Base-by-base conservation (phyloP, 1,140 invertebrate genomes). In the Acromyrmex charruanus region DNA sequence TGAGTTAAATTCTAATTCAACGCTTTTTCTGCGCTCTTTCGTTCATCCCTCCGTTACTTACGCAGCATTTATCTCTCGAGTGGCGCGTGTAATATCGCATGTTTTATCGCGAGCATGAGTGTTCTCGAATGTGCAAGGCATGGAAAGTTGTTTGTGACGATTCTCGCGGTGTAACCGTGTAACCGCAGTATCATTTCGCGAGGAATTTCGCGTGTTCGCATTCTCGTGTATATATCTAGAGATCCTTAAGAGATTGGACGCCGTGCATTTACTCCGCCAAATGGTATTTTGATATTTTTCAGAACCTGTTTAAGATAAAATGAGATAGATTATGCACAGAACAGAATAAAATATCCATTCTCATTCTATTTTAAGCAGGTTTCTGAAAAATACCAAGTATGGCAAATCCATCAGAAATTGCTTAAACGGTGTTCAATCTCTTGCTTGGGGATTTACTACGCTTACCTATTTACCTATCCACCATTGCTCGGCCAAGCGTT, bases 121-220 rank as follows among this genome's bases (percentile, higher is more conserved):
- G 3, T 72, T 25, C 2, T 4, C 63, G 18, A 18, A 16, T 10
- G n/a, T n/a, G 58, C 9, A n/a, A 59, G 25, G 18, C 65, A 1
- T 21, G 65, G 49, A 81, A 71, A 81, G 31, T 31, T 58, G 31
- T 71, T 81, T 44, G 21, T 16, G 65, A 25, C 63, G 39, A 31
- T 77, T 53, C 28, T 14, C 65, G 63, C 28, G 18, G 59, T 53
- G 28, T 53, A 80, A 53, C 21, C 14, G 58, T 53, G 49, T 51
- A 80, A 53, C 35, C n/a, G 51, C 77, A n/a, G 65, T 55, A 81
- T 81, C 21, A 44, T 82, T 82, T 61, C 39, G 25, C 80, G 53
- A 25, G 10, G 18, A 82, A 72, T 74, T 59, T 59, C 35, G n/a
- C 39, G 55, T 49, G 44, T 61, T 74, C 25, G 68, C 80, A 44